Base-by-base conservation (phyloP, 2,797 vertebrate genomes). In the Synanceia verrucosa region DNA sequence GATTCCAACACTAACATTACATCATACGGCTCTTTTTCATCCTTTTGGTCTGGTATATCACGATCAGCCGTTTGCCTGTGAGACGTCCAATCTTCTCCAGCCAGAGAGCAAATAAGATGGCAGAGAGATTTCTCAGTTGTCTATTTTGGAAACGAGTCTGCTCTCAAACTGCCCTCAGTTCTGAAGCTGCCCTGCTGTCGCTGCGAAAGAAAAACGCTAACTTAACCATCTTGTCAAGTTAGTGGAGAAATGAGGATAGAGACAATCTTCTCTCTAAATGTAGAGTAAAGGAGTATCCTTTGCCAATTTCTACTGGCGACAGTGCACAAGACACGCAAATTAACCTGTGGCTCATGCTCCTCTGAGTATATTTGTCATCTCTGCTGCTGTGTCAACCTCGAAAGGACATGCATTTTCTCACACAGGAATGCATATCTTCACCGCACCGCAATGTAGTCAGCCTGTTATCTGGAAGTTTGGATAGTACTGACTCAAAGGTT, bases 291-390 rank as follows among this genome's bases (percentile, higher is more conserved):
- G 16, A 33, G 44, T 33, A 18, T 60, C 5, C 6, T 43, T 57
- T 76, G 29, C 50, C 61, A 65, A 12, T 83, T 73, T 74, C 28
- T 74, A 50, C 33, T 56, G 31, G 64, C 34, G 62, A 61, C 76
- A 53, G 76, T 52, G 62, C 55, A 65, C 36, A 55, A 36, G 31
- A 72, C 24, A 64, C 53, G 12, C 59, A 68, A 46, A 83, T 83
- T 80, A 83, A 79, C 77, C 66, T 65, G 77, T 44, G 70, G 39
- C 59, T 55, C 39, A 48, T 11, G 53, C 71, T 73, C 46, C 55
- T 29, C 23, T 1, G 14, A 63, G 51, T 21, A 33, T 56, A 82
- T 86, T 79, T 51, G 74, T 86, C 82, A 81, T 79, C 63, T 52
- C 26, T 16, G 11, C 19, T 19, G 52, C 31, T 41, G 51, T 63